Evolutionary conservation across 2,888 invertebrate species (phyloP).

Genomic region (Drosophila ustulata): DNA sequence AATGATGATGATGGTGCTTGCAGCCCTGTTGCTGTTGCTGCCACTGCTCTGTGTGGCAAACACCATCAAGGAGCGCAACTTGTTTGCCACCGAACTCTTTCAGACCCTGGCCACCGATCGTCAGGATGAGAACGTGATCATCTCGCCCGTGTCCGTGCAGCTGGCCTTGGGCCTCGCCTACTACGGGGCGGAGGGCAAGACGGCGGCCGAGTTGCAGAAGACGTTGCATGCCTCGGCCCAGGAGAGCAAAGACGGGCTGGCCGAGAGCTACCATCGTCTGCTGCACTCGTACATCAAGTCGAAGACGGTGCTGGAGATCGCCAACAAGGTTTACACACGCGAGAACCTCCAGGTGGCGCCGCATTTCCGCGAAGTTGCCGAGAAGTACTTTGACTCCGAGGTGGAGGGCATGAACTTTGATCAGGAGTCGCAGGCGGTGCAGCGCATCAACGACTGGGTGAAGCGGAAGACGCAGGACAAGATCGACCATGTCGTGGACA

Average conservation of each 20-base stretch:
- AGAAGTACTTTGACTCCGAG: conserved; percentile 88
- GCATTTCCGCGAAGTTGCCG: conserved; percentile 87
- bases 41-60: conserved; percentile 52
- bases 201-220: conserved; percentile 75
- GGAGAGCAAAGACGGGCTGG: conserved; percentile 79
- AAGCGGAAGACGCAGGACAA: conserved; percentile 92
- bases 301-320: conserved; percentile 86
- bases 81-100: conserved; percentile 81
- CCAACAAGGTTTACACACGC: conserved; percentile 91
- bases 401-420: conserved; percentile 89
- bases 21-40: conserved; percentile 41
- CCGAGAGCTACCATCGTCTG: conserved; percentile 77
- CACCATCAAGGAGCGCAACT: conserved; percentile 78
- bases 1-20: neutral
- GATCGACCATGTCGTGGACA: conserved; percentile 91
- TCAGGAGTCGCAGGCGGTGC: conserved; percentile 86
- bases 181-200: conserved; percentile 78
- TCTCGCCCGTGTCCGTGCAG: conserved; percentile 81
- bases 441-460: conserved; percentile 93
- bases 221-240: conserved; percentile 78
- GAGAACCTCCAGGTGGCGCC: conserved; percentile 86
- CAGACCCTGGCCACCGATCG: conserved; percentile 80
- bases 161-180: conserved; percentile 79
- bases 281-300: conserved; percentile 82
- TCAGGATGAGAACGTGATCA: conserved; percentile 80